These are phyloP conservation scores for Nomada fabriciana DNA, from an alignment of 2,888 invertebrate genomes.

Conservation along the genomic window DNA sequence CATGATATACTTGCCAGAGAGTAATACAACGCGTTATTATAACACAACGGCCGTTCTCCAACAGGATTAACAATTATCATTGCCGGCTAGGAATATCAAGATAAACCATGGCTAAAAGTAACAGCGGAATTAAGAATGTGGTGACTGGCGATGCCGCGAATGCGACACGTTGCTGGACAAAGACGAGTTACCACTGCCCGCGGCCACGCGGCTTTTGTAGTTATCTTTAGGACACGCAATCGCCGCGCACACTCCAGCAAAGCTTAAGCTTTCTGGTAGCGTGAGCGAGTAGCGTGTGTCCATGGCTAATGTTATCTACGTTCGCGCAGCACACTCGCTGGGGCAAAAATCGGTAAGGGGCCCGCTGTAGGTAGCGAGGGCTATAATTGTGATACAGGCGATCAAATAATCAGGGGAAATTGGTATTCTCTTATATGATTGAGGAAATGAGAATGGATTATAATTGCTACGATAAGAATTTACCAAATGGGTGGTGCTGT, in stretches of 20 bases:
- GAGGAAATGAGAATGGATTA: no score
- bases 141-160: constrained; percentile 47
- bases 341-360: constrained; percentile 59
- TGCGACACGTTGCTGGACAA: constrained; percentile 47
- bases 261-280: constrained; percentile 68
- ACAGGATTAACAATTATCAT: constrained; percentile 50
- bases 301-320: constrained; percentile 78
- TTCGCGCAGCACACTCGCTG: constrained; percentile 64
- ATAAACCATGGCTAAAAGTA: constrained; percentile 46
- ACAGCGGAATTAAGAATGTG: constrained; percentile 45
- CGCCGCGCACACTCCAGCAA: constrained; percentile 49
- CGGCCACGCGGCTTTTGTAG: constrained; percentile 56
- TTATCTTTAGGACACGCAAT: constrained; percentile 65
- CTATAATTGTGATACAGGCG: constrained; percentile 9
- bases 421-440: no score
- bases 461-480: no score
- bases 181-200: constrained; percentile 43
- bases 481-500: no score
- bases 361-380: constrained; percentile 66
- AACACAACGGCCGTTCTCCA: constrained; percentile 14
- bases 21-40: constrained; percentile 34
- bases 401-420: constrained; percentile 8
- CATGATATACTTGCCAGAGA: constrained; percentile 40
- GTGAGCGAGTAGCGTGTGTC: constrained; percentile 70
- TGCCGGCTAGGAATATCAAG: constrained; percentile 27